A percentile compares a stretch with the other conserved stretches of the same genome.
These are phyloP conservation scores for Whitmania pigra DNA, from an alignment of 1,140 invertebrate genomes.

Conservation along the genomic window DNA sequence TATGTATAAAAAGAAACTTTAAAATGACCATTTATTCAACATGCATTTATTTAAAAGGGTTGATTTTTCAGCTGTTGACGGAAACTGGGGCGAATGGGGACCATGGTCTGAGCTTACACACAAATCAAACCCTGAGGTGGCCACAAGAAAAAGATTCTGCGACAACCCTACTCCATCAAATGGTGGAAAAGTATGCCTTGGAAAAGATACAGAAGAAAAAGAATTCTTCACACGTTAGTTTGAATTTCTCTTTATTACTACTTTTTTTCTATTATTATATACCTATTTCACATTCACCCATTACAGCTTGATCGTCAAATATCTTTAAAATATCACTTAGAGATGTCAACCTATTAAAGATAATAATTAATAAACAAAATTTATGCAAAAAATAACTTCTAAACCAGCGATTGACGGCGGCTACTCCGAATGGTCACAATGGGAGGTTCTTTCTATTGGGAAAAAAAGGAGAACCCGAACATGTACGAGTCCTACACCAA, in stretches of 20 bases:
- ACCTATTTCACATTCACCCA: no score
- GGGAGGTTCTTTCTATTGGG: slow-evolving; percentile 49
- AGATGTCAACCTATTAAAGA: no score
- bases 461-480: slow-evolving; percentile 34
- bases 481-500: slow-evolving; percentile 31
- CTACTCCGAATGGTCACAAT: slow-evolving; percentile 27
- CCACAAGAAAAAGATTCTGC: slow-evolving; percentile 26
- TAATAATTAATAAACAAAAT: no score
- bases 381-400: no score
- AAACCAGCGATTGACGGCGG: slow-evolving; percentile 24
- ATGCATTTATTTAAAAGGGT: no score
- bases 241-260: no score
- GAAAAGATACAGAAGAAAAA: slow-evolving; percentile 10
- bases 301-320: no score
- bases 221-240: no score
- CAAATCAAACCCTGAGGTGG: slow-evolving; percentile 33
- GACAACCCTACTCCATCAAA: slow-evolving; percentile 22
- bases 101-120: slow-evolving; percentile 36
- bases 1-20: no score
- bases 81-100: slow-evolving; percentile 50
- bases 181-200: slow-evolving; percentile 26
- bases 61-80: slow-evolving; percentile 26
- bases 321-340: no score
- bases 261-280: no score
- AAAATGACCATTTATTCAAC: no score